Conservation (phyloP, 2,888 invertebrate species). For the Cantharis rufa region DNA sequence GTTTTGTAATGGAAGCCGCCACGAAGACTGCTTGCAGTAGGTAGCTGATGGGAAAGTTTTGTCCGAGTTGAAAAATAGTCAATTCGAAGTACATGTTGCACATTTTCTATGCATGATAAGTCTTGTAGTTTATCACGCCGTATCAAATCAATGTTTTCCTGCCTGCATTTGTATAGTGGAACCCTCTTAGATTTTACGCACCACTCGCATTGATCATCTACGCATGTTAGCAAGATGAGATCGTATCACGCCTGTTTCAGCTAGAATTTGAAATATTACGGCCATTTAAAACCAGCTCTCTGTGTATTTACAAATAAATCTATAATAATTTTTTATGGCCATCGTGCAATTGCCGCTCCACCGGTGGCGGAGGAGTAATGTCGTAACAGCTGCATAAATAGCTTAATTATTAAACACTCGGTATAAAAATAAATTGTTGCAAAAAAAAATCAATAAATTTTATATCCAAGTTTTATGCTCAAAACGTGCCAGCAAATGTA, state of each 20-base stretch:
- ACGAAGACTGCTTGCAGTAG: background rate
- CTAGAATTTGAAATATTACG: conserved; percentile 45
- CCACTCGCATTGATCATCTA: conserved; percentile 44
- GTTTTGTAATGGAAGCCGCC: too few relatives aligned
- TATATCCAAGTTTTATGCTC: background rate
- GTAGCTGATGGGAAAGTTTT: background rate
- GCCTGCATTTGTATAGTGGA: conserved; percentile 19
- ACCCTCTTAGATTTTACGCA: conserved; percentile 33
- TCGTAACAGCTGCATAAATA: background rate
- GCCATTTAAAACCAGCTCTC: conserved; percentile 38
- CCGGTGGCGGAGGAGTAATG: background rate
- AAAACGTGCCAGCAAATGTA: background rate
- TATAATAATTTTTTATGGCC: conserved; percentile 17
- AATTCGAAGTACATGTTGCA: conserved; percentile 6
- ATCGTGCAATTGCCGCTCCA: background rate
- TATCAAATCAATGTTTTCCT: conserved; percentile 17
- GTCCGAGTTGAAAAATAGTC: background rate
- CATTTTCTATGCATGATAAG: conserved; percentile 13
- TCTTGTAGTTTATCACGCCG: conserved; percentile 17
- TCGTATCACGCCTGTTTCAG: conserved; percentile 44
- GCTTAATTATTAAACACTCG: background rate
- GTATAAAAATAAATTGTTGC: background rate
- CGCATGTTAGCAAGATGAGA: conserved; percentile 45
- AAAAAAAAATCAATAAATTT: background rate
- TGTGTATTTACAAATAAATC: conserved; percentile 43